Base-by-base conservation (phyloP, 2,113 vertebrate genomes). In the Epinephelus fuscoguttatus region DNA sequence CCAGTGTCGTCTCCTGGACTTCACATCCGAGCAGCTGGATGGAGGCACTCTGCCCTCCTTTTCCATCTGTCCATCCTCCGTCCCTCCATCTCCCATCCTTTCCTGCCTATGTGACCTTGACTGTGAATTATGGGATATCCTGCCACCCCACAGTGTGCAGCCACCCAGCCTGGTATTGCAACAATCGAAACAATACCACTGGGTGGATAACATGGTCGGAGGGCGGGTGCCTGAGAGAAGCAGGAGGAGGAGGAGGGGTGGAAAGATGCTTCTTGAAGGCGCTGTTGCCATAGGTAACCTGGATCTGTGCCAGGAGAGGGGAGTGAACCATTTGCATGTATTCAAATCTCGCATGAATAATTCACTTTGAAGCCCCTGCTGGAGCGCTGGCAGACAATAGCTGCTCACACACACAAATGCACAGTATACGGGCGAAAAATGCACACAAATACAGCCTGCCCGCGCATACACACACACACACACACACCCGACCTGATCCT, bases 341-440 rank as follows among this genome's bases (percentile, higher is more conserved):
- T 95, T 96, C 94, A 96, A 96, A 96, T 96, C 90, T 92, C 1
- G 86, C 92, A 94, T 95, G 94, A 95, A 95, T 95, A 93, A 96
- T 95, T 95, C 93, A 94, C 93, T 91, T 85, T 89, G 82, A 78
- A 91, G 90, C 87, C 84, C 75, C 80, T 69, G 90, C 84, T 87
- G 75, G 85, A 86, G 90, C 60, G 12, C 27, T 40, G 57, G 77
- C 89, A 93, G 88, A 94, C 93, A 95, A 94, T 89, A 90, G 85
- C 63, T 23, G 69, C 78, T 83, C 86, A 68, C 84, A 75, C 75
- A 75, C n/a, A 78, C 80, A 79, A 55, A 40, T 40, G 50, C 47
- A 56, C 55, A 47, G 59, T 60, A 69, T 21, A 79, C 19, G 30
- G 53, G n/a, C 9, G 8, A 7, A 76, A 87, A 70, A 82, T 64